These are phyloP conservation scores for Beroe ovata DNA, from an alignment of 37 sponge, comb jelly and placozoan species.

Conservation along the genomic window DNA sequence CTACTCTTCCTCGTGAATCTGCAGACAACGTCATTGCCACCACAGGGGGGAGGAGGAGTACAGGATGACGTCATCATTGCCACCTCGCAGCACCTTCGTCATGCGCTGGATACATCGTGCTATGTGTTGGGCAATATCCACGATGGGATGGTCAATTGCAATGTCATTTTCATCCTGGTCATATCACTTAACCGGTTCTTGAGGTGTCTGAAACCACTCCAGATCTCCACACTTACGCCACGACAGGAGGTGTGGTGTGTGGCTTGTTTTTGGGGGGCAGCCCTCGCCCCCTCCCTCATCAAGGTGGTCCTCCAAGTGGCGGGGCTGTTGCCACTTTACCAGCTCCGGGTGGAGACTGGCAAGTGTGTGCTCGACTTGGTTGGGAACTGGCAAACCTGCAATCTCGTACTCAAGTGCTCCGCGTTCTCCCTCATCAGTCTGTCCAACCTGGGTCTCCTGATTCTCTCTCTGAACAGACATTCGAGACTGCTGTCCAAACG, in stretches of 20 bases:
- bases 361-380: background rate
- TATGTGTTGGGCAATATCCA: slow-evolving; percentile 42
- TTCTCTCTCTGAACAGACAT: slow-evolving; percentile 23
- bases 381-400: slow-evolving; percentile 25
- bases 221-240: slow-evolving; percentile 21
- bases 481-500: slow-evolving; percentile 35
- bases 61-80: background rate
- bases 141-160: slow-evolving; percentile 58
- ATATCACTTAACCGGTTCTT: slow-evolving; percentile 58
- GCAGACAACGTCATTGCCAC: background rate
- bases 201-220: slow-evolving; percentile 63
- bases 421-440: slow-evolving; percentile 53
- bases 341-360: background rate
- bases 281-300: slow-evolving; percentile 40
- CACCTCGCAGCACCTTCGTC: background rate
- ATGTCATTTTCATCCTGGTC: slow-evolving; percentile 55
- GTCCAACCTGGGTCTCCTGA: slow-evolving; percentile 42
- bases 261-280: slow-evolving; percentile 31
- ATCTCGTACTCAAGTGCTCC: background rate
- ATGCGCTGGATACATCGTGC: slow-evolving; percentile 4
- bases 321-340: background rate
- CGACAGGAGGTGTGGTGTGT: slow-evolving; percentile 50
- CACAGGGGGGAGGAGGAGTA: background rate
- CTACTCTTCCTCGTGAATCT: slow-evolving; percentile 11
- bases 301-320: slow-evolving; percentile 4